Base-by-base conservation (phyloP, 2,797 vertebrate genomes). In the Chrysocyon brachyurus region DNA sequence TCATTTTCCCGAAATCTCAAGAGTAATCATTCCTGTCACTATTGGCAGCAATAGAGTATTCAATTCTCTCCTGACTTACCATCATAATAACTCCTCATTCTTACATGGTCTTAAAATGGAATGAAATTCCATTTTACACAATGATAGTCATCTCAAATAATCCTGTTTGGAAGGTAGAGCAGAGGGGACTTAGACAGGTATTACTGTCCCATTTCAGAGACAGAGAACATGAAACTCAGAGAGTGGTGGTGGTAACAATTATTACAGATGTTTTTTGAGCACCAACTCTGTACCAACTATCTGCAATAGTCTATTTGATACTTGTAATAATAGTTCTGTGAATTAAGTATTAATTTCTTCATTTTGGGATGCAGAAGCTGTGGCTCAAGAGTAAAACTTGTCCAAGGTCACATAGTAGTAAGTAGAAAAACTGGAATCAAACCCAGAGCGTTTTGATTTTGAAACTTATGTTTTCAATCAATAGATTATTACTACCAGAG, bases 1-100 rank as follows among this genome's bases (percentile, higher is more conserved):
- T 94, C 54, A 31, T 97, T 95, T 95, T 97, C 77, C 72, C 91
- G 85, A 90, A 85, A 36, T 40, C 59, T 83, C 12, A 56, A 73
- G 68, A 84, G 78, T 89, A 72, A 82, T 94, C 70, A 46, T 87
- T 56, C 12, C 52, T 79, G 15, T 90, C 59, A 82, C 52, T 79
- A 70, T 75, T 86, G 72, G 16, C 70, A 90, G 72, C 87, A 28
- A 57, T 59, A 70, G 26, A 54, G n/a, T 83, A 59, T 92, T 93
- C 49, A 87, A 0, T 78, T 95, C 6, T 64, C 12, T 84, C 31
- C 82, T 87, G 81, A 70, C 14, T 91, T 89, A 81, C 81, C 75
- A 78, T 88, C 21, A 40, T 52, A 63, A 90, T 66, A 84, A 93
- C 28, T 4, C 4, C 33, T 10, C 70, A 79, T 90, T 90, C 12